Evolutionary conservation across 2,888 invertebrate genomes (phyloP).

Genomic region (Petrophora chlorosata): DNA sequence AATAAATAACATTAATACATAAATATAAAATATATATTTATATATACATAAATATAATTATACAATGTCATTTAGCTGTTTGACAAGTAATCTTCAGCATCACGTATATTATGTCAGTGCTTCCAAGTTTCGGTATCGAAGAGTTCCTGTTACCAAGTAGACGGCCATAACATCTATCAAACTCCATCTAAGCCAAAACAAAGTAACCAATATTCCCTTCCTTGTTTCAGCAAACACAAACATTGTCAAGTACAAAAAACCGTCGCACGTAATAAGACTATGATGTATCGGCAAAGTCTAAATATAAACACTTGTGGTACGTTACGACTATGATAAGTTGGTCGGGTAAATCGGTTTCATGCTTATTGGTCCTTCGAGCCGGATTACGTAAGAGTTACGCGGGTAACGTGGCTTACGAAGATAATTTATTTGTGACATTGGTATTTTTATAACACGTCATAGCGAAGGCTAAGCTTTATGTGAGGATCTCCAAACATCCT

Average conservation of each 20-base stretch:
- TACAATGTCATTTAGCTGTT: too few species aligned
- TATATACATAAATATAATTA: too few species aligned
- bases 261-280: constrained; percentile 30
- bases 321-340: constrained; percentile 34
- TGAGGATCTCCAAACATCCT: constrained; percentile 8
- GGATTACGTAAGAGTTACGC: constrained; percentile 41
- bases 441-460: constrained; percentile 32
- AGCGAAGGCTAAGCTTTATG: constrained; percentile 15
- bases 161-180: constrained; percentile 11
- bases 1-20: too few species aligned
- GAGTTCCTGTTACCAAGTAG: neutral
- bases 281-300: constrained; percentile 35
- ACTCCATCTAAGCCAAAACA: constrained; percentile 1
- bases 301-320: constrained; percentile 38
- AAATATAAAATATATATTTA: too few species aligned
- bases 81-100: too few species aligned
- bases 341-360: constrained; percentile 47
- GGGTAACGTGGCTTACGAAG: constrained; percentile 34
- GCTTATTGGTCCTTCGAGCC: constrained; percentile 42
- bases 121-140: too few species aligned
- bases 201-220: constrained; percentile 13
- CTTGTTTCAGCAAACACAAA: constrained; percentile 21
- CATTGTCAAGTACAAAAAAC: constrained; percentile 31
- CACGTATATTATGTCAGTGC: too few species aligned
- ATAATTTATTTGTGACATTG: constrained; percentile 41